Conservation (phyloP, 2,888 invertebrate genomes). For the Apodemia hepburni region DNA sequence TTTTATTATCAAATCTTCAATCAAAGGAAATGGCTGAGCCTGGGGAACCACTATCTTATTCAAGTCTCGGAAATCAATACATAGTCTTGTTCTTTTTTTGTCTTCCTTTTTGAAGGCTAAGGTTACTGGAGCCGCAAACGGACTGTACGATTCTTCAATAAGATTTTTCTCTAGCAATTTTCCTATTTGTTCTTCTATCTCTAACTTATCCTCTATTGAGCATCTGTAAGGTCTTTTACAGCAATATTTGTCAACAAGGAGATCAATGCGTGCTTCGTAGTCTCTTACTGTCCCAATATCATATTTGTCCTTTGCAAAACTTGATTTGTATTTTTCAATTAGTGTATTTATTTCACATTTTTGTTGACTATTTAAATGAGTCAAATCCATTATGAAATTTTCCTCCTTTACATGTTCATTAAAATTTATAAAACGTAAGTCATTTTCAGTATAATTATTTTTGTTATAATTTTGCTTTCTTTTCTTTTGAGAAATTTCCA, state of each 20-base stretch:
- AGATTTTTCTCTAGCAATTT: too few relatives aligned
- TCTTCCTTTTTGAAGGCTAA: too few relatives aligned
- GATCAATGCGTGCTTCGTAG: constrained; percentile 28
- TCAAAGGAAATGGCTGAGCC: too few relatives aligned
- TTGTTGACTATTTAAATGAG: background rate
- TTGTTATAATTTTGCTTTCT: too few relatives aligned
- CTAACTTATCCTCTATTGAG: too few relatives aligned
- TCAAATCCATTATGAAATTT: background rate
- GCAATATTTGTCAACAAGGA: constrained; percentile 16
- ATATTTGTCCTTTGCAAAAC: constrained; percentile 21
- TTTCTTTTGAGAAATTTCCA: background rate
- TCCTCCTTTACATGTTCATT: background rate
- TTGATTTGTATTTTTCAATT: background rate
- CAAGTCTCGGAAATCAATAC: too few relatives aligned
- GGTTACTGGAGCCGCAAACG: too few relatives aligned
- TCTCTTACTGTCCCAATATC: constrained; percentile 21
- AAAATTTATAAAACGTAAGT: background rate
- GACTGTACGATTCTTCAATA: too few relatives aligned
- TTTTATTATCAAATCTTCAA: too few relatives aligned
- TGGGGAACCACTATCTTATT: too few relatives aligned
- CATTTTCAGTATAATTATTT: background rate
- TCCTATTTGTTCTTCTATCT: too few relatives aligned
- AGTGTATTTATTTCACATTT: background rate
- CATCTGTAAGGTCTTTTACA: background rate
- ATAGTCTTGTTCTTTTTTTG: too few relatives aligned